Evolutionary conservation across 2,797 vertebrate species (phyloP).

Genomic region (Pampus argenteus): DNA sequence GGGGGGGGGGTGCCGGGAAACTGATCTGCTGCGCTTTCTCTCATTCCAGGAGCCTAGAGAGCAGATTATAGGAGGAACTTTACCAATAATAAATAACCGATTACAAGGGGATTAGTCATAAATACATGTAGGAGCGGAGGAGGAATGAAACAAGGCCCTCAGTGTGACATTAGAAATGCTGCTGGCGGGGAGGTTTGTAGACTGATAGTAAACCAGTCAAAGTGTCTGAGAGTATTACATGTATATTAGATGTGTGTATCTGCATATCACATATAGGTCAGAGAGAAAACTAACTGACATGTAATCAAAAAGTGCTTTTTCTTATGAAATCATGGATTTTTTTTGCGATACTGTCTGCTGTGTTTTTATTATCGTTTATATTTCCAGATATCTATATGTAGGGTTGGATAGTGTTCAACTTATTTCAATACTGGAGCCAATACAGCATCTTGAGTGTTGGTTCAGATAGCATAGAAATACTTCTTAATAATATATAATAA

Average conservation of each 20-base stretch:
- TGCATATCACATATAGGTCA: background rate
- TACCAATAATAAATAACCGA: conserved; percentile 70
- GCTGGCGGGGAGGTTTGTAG: conserved; percentile 7
- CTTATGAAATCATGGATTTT: background rate
- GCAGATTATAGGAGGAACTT: conserved; percentile 68
- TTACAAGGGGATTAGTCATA: conserved; percentile 74
- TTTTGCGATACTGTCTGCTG: background rate
- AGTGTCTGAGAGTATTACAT: conserved; percentile 16
- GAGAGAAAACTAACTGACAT: too few relatives aligned
- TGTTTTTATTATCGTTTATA: background rate
- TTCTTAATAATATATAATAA: too few relatives aligned
- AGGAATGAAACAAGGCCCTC: conserved; percentile 38
- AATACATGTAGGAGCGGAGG: conserved; percentile 49
- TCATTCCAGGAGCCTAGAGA: conserved; percentile 39
- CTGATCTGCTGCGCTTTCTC: conserved; percentile 29
- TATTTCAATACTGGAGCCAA: background rate
- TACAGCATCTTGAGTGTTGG: background rate
- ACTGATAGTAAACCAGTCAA: conserved; percentile 40
- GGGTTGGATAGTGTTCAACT: background rate
- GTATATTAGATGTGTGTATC: background rate
- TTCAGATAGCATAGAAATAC: too few relatives aligned
- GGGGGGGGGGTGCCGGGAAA: conserved; percentile 37
- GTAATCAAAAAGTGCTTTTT: too few relatives aligned
- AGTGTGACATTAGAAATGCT: conserved; percentile 31
- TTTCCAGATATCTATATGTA: background rate